Evolutionary conservation across 2,113 vertebrate genomes (phyloP), one percentile per base, ranked within the genome.

Genomic region (Podarcis raffonei): DNA sequence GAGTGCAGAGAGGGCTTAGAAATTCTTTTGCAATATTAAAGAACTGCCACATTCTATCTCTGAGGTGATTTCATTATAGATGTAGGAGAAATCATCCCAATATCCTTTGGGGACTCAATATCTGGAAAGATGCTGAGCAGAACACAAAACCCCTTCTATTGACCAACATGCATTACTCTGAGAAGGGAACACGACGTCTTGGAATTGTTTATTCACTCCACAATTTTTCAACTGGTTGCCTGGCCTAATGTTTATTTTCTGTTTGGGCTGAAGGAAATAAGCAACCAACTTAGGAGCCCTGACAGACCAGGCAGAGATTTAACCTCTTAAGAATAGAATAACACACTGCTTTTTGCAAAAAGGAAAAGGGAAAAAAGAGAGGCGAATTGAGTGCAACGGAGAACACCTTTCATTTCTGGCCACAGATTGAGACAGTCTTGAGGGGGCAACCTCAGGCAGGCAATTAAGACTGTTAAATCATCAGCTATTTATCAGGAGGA

Each of bases 21-120:
- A 66, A 66, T 75, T 35, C 37, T 83, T 66, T 76, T 88, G 79
- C 69, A 66, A 42, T 88, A 75, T 88, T 82, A 88, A 88, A 88
- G 69, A 75, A 88, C 86, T 83, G 71, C 87, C 71, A 83, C 20
- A 83, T 76, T 76, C 81, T 48, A 27, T 53, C 57, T 83, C 72
- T 20, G 30, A 83, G 71, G 87, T 77, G 81, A 83, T 83, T 88
- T 88, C 87, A 88, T 77, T 77, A 83, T 83, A 76, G 23, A 83
- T 83, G 72, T 42, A 76, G 20, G 81, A 82, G 35, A 68, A 77
- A 77, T 83, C 81, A 53, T 88, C 68, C 59, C 66, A 11, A 2
- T 75, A 83, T 82, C 8, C 81, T 68, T 86, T 83, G 71, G 72
- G 72, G 30, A 83, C 62, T 88, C 30, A 39, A n/a, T 71, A 71